Evolutionary conservation across 2,888 invertebrate genomes (phyloP).

Genomic region (Eristalis pertinax): DNA sequence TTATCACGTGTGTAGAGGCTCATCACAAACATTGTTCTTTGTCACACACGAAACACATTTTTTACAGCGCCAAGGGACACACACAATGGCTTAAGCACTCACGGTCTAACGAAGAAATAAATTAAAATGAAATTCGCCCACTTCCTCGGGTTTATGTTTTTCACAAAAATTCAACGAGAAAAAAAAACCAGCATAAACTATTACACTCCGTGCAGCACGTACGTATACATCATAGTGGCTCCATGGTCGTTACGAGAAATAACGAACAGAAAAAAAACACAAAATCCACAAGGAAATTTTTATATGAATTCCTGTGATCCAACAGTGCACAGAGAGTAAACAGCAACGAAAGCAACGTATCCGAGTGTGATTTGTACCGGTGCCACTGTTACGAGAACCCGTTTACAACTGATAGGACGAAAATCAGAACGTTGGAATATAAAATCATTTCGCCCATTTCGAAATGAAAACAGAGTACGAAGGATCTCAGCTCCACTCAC

Average conservation of each 20-base stretch:
- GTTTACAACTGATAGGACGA: slow-evolving; percentile 71
- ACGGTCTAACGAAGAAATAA: slow-evolving; percentile 50
- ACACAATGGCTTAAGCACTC: slow-evolving; percentile 48
- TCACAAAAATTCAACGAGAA: slow-evolving; percentile 39
- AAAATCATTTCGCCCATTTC: slow-evolving; percentile 72
- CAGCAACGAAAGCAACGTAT: slow-evolving; percentile 38
- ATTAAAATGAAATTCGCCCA: slow-evolving; percentile 60
- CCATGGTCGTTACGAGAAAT: slow-evolving; percentile 36
- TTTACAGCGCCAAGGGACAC: slow-evolving; percentile 56
- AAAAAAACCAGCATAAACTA: slow-evolving; percentile 23
- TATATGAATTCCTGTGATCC: slow-evolving; percentile 18
- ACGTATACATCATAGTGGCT: slow-evolving; percentile 38
- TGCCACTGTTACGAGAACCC: slow-evolving; percentile 71
- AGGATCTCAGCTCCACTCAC: slow-evolving; percentile 48
- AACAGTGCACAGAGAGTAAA: slow-evolving; percentile 41
- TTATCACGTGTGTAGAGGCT: slow-evolving; percentile 25
- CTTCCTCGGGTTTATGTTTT: slow-evolving; percentile 20
- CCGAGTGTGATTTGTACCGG: slow-evolving; percentile 57
- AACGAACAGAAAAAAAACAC: slow-evolving; percentile 8
- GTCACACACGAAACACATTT: slow-evolving; percentile 63
- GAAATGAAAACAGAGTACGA: slow-evolving; percentile 51
- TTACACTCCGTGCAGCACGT: slow-evolving; percentile 27
- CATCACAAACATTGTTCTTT: slow-evolving; percentile 61
- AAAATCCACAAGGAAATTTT: slow-evolving; percentile 8
- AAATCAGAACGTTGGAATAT: slow-evolving; percentile 71